Conservation (phyloP, 2,888 invertebrate species). For the Lamproptera curius region DNA sequence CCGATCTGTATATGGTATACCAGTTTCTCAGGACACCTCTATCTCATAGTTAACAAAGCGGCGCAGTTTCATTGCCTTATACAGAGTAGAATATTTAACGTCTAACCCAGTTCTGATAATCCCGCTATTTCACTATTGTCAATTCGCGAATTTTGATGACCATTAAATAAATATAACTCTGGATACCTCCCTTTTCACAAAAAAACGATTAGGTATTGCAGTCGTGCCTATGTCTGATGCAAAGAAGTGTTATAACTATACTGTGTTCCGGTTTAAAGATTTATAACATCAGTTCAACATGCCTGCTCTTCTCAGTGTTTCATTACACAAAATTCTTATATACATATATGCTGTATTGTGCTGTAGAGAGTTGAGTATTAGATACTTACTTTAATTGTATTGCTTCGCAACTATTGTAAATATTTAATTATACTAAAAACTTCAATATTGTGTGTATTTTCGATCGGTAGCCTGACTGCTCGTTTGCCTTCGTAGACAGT, state of each 20-base stretch:
- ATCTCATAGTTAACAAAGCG: constrained; percentile 6
- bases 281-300: too few species aligned
- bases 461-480: too few species aligned
- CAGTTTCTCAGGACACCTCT: constrained; percentile 11
- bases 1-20: constrained; percentile 15
- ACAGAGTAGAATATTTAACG: constrained; percentile 10
- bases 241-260: neutral
- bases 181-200: neutral
- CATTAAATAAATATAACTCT: neutral
- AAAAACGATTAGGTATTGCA: neutral
- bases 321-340: too few species aligned
- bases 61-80: constrained; percentile 19
- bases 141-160: neutral
- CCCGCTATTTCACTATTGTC: neutral
- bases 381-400: too few species aligned
- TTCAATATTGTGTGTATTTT: too few species aligned
- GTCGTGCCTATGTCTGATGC: neutral
- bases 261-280: too few species aligned
- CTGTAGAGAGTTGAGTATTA: too few species aligned
- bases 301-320: too few species aligned
- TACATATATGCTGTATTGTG: too few species aligned
- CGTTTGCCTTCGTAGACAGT: too few species aligned
- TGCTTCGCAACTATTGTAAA: too few species aligned
- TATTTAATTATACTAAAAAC: too few species aligned
- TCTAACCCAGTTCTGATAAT: constrained; percentile 7